These are phyloP conservation scores for Philereme vetulata DNA, from an alignment of 2,888 invertebrate species.

Conservation along the genomic window DNA sequence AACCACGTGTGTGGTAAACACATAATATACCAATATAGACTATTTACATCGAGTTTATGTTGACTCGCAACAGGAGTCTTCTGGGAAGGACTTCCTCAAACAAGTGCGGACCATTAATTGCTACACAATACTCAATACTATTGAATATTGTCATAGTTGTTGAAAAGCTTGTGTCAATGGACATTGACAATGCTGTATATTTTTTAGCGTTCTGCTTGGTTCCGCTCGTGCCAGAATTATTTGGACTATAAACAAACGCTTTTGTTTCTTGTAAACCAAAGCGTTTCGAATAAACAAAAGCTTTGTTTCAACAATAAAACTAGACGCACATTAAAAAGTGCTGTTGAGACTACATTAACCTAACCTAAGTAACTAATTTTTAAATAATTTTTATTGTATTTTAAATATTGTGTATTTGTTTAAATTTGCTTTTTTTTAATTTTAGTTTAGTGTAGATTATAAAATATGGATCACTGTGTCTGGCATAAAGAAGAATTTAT, in stretches of 20 bases:
- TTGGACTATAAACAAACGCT: not conserved
- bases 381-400: too few relatives aligned
- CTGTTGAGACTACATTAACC: too few relatives aligned
- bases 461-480: too few relatives aligned
- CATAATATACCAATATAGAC: conserved; percentile 33
- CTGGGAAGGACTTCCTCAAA: conserved; percentile 56
- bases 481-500: too few relatives aligned
- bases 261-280: not conserved
- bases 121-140: conserved; percentile 49
- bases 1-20: conserved; percentile 58
- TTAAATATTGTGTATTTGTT: too few relatives aligned
- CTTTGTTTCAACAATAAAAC: too few relatives aligned
- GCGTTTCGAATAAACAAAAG: too few relatives aligned
- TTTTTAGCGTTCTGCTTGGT: conserved; percentile 36
- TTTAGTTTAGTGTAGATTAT: too few relatives aligned
- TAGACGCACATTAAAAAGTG: too few relatives aligned
- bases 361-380: too few relatives aligned
- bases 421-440: too few relatives aligned
- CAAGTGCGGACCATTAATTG: conserved; percentile 69
- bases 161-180: conserved; percentile 63
- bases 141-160: conserved; percentile 45
- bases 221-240: conserved; percentile 31
- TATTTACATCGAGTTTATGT: conserved; percentile 58
- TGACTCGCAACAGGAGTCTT: conserved; percentile 64
- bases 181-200: conserved; percentile 43